Percentiles rank a stretch among this genome's conserved stretches.
Evolutionary conservation across 2,888 invertebrate genomes (phyloP).

Genomic region (Protodeltote pygarga): DNA sequence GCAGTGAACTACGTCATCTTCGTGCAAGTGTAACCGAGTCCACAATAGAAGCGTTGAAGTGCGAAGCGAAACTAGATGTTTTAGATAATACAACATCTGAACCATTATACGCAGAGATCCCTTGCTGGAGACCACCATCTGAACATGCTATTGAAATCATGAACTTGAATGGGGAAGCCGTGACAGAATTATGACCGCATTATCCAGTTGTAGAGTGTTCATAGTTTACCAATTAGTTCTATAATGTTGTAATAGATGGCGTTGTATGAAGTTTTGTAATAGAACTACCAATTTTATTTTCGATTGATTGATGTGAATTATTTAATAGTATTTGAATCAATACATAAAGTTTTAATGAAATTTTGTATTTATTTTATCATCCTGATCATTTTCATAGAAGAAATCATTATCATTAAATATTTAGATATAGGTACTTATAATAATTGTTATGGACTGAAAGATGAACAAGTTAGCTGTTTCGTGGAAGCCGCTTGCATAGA

Average conservation of each 20-base stretch:
- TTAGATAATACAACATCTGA: conserved; percentile 81
- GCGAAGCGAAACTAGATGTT: conserved; percentile 77
- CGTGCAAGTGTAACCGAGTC: conserved; percentile 71
- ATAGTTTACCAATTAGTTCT: conserved; percentile 20
- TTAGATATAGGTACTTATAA: not conserved
- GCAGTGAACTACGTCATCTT: conserved; percentile 62
- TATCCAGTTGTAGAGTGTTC: conserved; percentile 4
- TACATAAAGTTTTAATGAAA: conserved; percentile 21
- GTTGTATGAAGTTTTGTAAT: conserved; percentile 37
- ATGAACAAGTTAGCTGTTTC: conserved; percentile 10
- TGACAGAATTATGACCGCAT: conserved; percentile 81
- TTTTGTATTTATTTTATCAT: not conserved
- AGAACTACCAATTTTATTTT: conserved; percentile 50
- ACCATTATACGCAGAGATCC: conserved; percentile 90
- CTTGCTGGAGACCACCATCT: conserved; percentile 83
- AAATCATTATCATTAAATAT: not conserved
- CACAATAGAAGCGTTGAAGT: conserved; percentile 78
- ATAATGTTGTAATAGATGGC: conserved; percentile 63
- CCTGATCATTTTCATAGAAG: not conserved
- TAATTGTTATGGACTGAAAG: not conserved
- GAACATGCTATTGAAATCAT: conserved; percentile 79
- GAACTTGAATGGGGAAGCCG: conserved; percentile 80
- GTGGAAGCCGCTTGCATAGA: conserved; percentile 18
- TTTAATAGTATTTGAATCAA: conserved; percentile 34
- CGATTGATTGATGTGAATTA: conserved; percentile 50